These are phyloP conservation scores for Enteromius thamalakanensis DNA, from an alignment of 2,797 vertebrate genomes.

Conservation along the genomic window DNA sequence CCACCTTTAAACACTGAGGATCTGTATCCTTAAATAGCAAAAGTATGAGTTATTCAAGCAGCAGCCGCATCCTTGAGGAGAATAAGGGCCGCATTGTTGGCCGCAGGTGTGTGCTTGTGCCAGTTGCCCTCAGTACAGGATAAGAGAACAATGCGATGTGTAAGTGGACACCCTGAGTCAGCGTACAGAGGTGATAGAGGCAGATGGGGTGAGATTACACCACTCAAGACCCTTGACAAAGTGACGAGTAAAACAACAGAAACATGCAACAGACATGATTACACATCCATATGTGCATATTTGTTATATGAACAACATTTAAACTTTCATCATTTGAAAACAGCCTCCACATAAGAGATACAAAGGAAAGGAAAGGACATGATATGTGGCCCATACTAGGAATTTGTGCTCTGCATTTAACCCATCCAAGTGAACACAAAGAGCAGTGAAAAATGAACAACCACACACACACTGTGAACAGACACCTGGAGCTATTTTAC, in stretches of 20 bases:
- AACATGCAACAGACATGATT: background rate
- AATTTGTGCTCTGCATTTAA: no score
- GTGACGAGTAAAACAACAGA: slow-evolving; percentile 8
- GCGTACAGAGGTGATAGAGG: slow-evolving; percentile 71
- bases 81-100: slow-evolving; percentile 74
- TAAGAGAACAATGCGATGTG: slow-evolving; percentile 66
- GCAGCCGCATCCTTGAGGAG: slow-evolving; percentile 64
- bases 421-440: no score
- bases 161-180: slow-evolving; percentile 73
- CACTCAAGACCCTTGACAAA: slow-evolving; percentile 38
- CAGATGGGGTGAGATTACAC: slow-evolving; percentile 61
- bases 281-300: background rate
- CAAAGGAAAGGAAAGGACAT: background rate
- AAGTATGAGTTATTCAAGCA: slow-evolving; percentile 53
- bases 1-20: background rate
- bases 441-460: no score
- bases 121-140: slow-evolving; percentile 65
- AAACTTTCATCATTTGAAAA: background rate
- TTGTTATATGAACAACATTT: background rate
- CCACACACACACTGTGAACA: no score
- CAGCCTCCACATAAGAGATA: background rate
- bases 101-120: slow-evolving; percentile 76
- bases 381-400: no score
- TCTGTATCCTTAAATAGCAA: slow-evolving; percentile 5
- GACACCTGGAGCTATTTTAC: background rate